Evolutionary conservation across 2,113 vertebrate species (phyloP).

Genomic region (Clarias gariepinus): DNA sequence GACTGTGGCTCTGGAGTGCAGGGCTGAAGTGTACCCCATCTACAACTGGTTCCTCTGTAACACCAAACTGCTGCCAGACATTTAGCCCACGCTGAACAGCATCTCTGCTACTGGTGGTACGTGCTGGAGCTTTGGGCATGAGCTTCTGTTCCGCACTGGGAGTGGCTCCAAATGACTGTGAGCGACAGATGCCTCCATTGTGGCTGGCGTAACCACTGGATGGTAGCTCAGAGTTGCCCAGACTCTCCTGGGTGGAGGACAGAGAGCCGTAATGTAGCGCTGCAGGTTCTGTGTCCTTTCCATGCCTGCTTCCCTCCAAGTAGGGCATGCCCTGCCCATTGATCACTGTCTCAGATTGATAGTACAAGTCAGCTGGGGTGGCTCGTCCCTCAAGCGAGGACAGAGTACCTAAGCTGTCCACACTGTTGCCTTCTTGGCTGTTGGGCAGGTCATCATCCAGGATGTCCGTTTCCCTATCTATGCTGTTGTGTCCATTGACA

Average conservation of each 20-base stretch:
- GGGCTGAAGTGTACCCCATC: slow-evolving; percentile 70
- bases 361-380: slow-evolving; percentile 76
- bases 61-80: slow-evolving; percentile 89
- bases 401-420: slow-evolving; percentile 90
- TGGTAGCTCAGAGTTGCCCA: slow-evolving; percentile 57
- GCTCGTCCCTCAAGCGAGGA: slow-evolving; percentile 87
- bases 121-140: slow-evolving; percentile 84
- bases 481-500: slow-evolving; percentile 81
- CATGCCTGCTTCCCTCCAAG: slow-evolving; percentile 63
- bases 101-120: slow-evolving; percentile 91
- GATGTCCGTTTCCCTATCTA: slow-evolving; percentile 94
- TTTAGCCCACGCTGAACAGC: slow-evolving; percentile 94
- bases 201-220: slow-evolving; percentile 69
- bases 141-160: slow-evolving; percentile 59
- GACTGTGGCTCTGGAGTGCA: slow-evolving; percentile 75
- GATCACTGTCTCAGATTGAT: slow-evolving; percentile 73
- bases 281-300: slow-evolving; percentile 46
- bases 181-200: slow-evolving; percentile 74
- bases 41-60: slow-evolving; percentile 73
- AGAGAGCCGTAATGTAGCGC: slow-evolving; percentile 69
- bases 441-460: slow-evolving; percentile 92
- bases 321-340: slow-evolving; percentile 76
- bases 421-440: slow-evolving; percentile 88
- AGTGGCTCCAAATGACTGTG: slow-evolving; percentile 82
- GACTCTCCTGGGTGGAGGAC: slow-evolving; percentile 76